Conservation (phyloP, 23 tunicate species). For the Diplosoma virens region DNA sequence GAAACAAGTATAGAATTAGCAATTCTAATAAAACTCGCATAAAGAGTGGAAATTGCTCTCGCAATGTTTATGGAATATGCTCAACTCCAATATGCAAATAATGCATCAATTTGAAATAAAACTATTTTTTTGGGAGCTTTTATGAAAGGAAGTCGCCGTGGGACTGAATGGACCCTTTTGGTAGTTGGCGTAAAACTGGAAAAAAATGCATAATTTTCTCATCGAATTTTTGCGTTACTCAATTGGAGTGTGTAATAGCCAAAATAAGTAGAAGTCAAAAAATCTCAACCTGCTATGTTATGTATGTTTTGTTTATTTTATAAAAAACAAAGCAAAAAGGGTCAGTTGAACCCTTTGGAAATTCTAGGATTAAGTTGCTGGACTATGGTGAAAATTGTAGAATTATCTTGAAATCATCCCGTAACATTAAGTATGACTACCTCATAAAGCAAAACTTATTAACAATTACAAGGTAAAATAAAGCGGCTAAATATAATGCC, state of each 20-base stretch:
- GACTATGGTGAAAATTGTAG: no score
- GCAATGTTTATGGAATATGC: slow-evolving; percentile 16
- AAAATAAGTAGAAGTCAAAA: neutral
- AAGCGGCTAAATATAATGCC: no score
- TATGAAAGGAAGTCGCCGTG: neutral
- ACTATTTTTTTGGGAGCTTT: slow-evolving; percentile 5
- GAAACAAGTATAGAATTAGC: slow-evolving; percentile 10
- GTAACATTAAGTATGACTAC: no score
- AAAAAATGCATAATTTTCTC: neutral
- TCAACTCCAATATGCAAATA: neutral
- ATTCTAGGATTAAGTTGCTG: no score
- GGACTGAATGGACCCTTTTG: neutral
- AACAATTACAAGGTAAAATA: no score
- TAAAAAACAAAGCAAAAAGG: no score
- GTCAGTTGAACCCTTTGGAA: no score
- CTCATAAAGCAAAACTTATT: no score
- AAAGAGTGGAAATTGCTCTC: slow-evolving; percentile 33
- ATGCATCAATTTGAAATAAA: no score
- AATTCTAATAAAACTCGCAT: slow-evolving; percentile 15
- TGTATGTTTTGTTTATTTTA: no score
- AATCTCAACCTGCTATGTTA: slow-evolving; percentile 15
- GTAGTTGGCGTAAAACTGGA: slow-evolving; percentile 9
- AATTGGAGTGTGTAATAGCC: slow-evolving; percentile 9
- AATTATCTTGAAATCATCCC: no score
- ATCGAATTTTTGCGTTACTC: slow-evolving; percentile 2